phyloP scores from a whole-genome alignment of 1,140 invertebrate species.

The Oppia nitens region DNA sequence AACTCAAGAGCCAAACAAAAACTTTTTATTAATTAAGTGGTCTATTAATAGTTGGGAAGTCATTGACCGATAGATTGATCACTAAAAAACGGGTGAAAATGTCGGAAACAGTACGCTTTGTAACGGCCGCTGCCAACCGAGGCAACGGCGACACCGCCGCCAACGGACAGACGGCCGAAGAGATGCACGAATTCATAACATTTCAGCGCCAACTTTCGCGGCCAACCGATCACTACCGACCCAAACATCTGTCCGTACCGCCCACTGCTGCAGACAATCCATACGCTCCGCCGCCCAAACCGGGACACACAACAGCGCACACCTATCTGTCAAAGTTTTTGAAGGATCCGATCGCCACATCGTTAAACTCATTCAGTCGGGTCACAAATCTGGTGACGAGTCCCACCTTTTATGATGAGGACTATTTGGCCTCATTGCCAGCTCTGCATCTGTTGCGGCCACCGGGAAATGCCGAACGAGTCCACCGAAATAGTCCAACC shows the following conservation, averaged over 20 bases:
- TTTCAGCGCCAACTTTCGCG: constrained; percentile 1
- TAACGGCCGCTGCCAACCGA: not conserved
- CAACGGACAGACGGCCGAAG: not conserved
- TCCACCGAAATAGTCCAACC: not conserved
- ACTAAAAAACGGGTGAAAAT: not conserved
- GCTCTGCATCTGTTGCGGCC: not conserved
- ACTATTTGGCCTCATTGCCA: not conserved
- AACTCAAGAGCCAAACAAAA: no score
- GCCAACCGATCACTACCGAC: not conserved
- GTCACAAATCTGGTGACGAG: constrained; percentile 7
- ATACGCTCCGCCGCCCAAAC: constrained; percentile 11
- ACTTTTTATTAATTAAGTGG: no score
- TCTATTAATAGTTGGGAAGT: no score
- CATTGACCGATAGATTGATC: no score
- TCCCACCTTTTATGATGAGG: not conserved
- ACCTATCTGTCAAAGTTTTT: constrained; percentile 4
- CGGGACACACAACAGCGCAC: not conserved
- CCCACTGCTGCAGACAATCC: not conserved
- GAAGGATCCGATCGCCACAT: constrained; percentile 10
- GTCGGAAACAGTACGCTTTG: not conserved
- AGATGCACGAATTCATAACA: constrained; percentile 11
- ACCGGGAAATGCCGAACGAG: constrained; percentile 2
- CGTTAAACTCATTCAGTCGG: constrained; percentile 8
- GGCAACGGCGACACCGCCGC: not conserved
- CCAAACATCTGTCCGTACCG: not conserved